Base-by-base conservation (phyloP, 2,797 vertebrate genomes). In the Circus cinereus region DNA sequence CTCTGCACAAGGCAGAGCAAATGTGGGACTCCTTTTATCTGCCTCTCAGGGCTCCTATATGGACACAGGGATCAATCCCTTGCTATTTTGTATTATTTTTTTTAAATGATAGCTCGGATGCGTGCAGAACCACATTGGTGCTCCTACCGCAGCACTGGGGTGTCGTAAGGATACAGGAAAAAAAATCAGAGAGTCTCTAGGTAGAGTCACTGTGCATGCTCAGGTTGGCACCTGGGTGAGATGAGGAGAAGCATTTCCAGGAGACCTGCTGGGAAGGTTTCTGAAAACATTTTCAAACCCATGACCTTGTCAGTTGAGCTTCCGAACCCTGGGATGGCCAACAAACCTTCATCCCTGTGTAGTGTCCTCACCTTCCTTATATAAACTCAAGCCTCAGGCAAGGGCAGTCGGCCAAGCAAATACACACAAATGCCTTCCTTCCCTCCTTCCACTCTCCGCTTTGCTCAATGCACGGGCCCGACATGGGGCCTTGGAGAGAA, bases 401-500 rank as follows among this genome's bases (percentile, higher is more conserved):
- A 85, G 80, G 95, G 95, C 95, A 89, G 63, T 6, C 1, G 0
- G 95, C 96, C 96, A 95, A 92, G 65, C 45, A 53, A 92, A 64
- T 63, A 50, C 4, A 87, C 72, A 89, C 72, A 57, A 43, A 94
- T 89, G 82, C 90, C 90, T 95, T 90, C 89, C 89, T 92, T 14
- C 38, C 77, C 91, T 78, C 57, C 95, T 85, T 93, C 93, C 81
- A 91, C 48, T 42, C 74, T 22, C 80, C 0, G 1, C 88, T 81
- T 70, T 27, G 50, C 88, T 77, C 80, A 23, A 7, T 60, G 70
- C 88, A 45, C 0, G 1, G 34, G 43, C 95, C 73, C 85, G 0
- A 85, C 86, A 80, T 74, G 94, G 80, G 90, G 95, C 90, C 92
- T 93, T 93, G 90, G 88, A 95, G 22, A 77, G 75, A 96, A 97